Conservation (phyloP, 2,113 vertebrate species). For the Larimichthys crocea region DNA sequence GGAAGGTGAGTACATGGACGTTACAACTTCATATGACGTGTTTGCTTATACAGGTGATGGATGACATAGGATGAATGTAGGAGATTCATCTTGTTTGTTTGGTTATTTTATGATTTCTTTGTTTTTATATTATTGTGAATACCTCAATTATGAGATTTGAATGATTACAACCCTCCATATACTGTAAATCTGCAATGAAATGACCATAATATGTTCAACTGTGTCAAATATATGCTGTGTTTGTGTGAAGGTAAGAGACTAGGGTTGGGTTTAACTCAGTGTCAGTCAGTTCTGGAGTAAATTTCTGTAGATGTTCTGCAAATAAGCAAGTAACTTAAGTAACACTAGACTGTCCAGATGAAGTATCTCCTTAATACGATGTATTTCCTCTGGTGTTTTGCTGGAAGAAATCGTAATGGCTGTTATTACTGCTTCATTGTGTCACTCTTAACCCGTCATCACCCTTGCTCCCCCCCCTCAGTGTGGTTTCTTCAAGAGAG, state of each 20-base stretch:
- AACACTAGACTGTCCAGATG: background rate
- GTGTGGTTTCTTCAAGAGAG: conserved; percentile 99
- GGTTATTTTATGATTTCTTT: background rate
- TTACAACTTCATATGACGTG: background rate
- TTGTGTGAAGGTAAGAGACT: background rate
- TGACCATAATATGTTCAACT: background rate
- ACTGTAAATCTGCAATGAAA: background rate
- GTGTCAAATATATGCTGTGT: background rate
- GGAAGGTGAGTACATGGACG: conserved; percentile 89
- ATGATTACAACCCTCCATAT: background rate
- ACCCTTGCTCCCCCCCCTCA: conserved; percentile 91
- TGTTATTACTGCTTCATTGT: background rate
- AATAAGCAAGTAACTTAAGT: background rate
- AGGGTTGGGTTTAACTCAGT: too few relatives aligned
- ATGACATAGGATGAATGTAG: background rate
- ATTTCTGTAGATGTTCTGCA: background rate
- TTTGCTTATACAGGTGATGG: background rate
- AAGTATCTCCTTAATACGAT: background rate
- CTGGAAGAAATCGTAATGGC: background rate
- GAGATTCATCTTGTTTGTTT: background rate
- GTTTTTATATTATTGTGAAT: background rate
- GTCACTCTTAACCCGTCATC: conserved; percentile 82
- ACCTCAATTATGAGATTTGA: background rate
- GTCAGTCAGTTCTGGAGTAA: background rate
- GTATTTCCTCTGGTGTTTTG: conserved; percentile 2